Base-by-base conservation (phyloP, 2,113 vertebrate species). In the Trichechus manatus region DNA sequence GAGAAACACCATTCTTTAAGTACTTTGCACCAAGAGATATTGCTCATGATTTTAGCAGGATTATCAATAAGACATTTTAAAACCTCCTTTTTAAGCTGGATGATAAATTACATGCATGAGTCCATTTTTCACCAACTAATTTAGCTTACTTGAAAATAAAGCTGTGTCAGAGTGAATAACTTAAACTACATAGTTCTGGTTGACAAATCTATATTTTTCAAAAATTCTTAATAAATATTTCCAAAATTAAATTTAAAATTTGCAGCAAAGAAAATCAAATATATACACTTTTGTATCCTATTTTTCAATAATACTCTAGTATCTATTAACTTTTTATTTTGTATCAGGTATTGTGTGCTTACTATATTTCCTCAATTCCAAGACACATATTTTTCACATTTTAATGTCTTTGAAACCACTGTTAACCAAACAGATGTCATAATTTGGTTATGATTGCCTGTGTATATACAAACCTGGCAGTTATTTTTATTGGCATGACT, bases 91-190 rank as follows among this genome's bases (percentile, higher is more conserved):
- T 74, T 75, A 92, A 89, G 9, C 25, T 61, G 78, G 72, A 63
- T 53, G 64, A 68, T 33, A 94, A 91, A 86, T 36, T 80, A 9
- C 29, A 88, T 31, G 42, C 39, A 75, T n/a, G 11, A 25, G 44
- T 90, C 33, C 89, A 72, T 92, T 94, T 90, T 95, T 68, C 33
- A 79, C 53, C 13, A 93, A 64, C 14, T 17, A 59, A 83, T 47
- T 94, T 72, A 82, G 20, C 50, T 93, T 66, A 29, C 31, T 83
- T 74, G 53, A 74, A 85, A 91, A 59, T 47, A 91, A 93, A 95
- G 31, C 70, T 83, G 7, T 87, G 53, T 9, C 36, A 50, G 27
- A 44, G 23, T 75, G 56, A 95, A 79, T 61, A 84, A 44, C 7
- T 90, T 83, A 82, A 90, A 92, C 42, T 89, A 64, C 14, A 64